Percentiles rank a stretch among this genome's conserved stretches.
These are phyloP conservation scores for Aethina tumida DNA, from an alignment of 1,140 invertebrate genomes.

Conservation along the genomic window DNA sequence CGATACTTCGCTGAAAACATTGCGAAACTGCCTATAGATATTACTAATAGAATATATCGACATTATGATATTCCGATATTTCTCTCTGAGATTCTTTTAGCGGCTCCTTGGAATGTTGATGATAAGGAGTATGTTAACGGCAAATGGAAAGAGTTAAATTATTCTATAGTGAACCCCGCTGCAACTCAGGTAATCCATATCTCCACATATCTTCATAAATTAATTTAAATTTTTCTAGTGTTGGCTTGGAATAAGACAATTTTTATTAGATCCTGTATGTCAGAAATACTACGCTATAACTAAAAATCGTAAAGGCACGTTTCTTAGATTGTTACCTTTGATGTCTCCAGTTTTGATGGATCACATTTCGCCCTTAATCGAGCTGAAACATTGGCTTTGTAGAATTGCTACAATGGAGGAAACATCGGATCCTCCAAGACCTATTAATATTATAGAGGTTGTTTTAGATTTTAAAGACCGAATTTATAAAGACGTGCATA, in stretches of 20 bases:
- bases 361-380: slow-evolving; percentile 62
- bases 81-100: slow-evolving; percentile 53
- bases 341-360: slow-evolving; percentile 46
- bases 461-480: slow-evolving; percentile 41
- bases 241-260: slow-evolving; percentile 60
- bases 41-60: slow-evolving; percentile 1
- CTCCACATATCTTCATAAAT: too few relatives aligned
- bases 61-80: slow-evolving; percentile 62
- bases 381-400: slow-evolving; percentile 60
- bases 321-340: slow-evolving; percentile 44
- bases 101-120: slow-evolving; percentile 57
- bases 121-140: slow-evolving; percentile 45
- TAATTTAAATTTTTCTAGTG: slow-evolving; percentile 38
- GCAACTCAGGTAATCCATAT: slow-evolving; percentile 47
- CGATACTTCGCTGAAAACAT: slow-evolving; percentile 46
- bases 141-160: slow-evolving; percentile 48
- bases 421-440: slow-evolving; percentile 29
- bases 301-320: slow-evolving; percentile 49
- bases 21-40: slow-evolving; percentile 11
- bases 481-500: slow-evolving; percentile 38
- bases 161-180: slow-evolving; percentile 47
- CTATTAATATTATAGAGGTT: slow-evolving; percentile 48
- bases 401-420: slow-evolving; percentile 36
- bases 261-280: slow-evolving; percentile 52
- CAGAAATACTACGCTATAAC: slow-evolving; percentile 59